A percentile compares a stretch with the other conserved stretches of the same genome.
phyloP scores from a whole-genome alignment of 2,888 invertebrate species.

The Meteorus cinctellus region DNA sequence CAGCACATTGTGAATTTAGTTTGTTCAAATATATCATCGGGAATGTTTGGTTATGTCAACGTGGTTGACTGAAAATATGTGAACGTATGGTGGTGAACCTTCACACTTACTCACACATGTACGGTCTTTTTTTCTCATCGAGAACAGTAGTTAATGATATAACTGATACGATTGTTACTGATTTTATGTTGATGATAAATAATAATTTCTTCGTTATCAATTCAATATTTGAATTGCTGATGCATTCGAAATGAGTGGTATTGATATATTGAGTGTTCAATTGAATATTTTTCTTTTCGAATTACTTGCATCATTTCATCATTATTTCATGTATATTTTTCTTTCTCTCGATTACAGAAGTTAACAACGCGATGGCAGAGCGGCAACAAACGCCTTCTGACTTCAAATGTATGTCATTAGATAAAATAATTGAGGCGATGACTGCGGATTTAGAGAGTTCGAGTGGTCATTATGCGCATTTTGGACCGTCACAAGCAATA shows the following conservation, averaged over 20 bases:
- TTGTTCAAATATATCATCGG: not conserved
- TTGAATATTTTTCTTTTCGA: not conserved
- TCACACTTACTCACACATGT: not conserved
- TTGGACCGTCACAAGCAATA: conserved; percentile 71
- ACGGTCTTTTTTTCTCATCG: not conserved
- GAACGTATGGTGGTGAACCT: conserved; percentile 14
- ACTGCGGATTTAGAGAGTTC: conserved; percentile 77
- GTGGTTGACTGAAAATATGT: not conserved
- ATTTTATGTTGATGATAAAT: not conserved
- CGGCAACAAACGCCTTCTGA: conserved; percentile 61
- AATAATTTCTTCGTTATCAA: not conserved
- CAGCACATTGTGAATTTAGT: not conserved
- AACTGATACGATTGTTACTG: not conserved
- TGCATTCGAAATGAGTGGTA: not conserved
- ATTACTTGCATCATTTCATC: not conserved
- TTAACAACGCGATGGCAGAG: conserved; percentile 52
- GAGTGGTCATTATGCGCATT: conserved; percentile 77
- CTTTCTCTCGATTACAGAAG: conserved; percentile 36
- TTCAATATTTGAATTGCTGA: not conserved
- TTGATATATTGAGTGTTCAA: not conserved
- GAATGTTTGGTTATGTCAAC: conserved; percentile 37
- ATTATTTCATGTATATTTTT: not conserved
- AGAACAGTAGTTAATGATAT: not conserved
- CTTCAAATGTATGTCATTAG: conserved; percentile 70
- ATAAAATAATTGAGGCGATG: conserved; percentile 78